A percentile compares a stretch with the other conserved stretches of the same genome.
Conservation (phyloP, 2,113 vertebrate genomes). For the Nothocercus julius region DNA sequence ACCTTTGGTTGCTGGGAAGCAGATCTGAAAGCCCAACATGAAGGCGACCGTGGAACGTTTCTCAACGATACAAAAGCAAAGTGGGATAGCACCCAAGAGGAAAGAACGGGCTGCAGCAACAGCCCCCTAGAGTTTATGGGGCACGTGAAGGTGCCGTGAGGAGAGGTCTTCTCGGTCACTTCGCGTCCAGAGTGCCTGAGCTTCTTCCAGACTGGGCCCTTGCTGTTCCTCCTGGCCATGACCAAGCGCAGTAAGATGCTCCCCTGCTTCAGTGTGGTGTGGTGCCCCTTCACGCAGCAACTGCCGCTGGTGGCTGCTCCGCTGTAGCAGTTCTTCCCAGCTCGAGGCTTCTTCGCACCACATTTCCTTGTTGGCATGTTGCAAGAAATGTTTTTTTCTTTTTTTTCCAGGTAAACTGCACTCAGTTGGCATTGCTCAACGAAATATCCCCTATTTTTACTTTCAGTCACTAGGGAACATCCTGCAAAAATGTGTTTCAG, state of each 20-base stretch:
- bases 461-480: neutral
- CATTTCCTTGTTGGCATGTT: neutral
- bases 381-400: neutral
- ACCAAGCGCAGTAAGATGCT: neutral
- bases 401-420: neutral
- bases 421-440: neutral
- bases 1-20: neutral
- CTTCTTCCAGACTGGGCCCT: neutral
- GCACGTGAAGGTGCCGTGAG: neutral
- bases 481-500: neutral
- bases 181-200: neutral
- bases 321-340: neutral
- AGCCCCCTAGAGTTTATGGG: neutral
- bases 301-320: neutral
- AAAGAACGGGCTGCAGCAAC: neutral
- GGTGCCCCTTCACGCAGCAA: neutral
- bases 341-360: neutral
- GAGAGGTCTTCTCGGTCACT: accelerated
- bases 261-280: neutral
- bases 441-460: neutral
- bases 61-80: neutral
- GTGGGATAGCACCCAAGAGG: neutral
- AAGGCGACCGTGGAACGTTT: neutral
- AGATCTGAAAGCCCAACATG: neutral
- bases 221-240: neutral